Conservation (phyloP, 2,797 vertebrate species). For the Phrynocephalus forsythii region DNA sequence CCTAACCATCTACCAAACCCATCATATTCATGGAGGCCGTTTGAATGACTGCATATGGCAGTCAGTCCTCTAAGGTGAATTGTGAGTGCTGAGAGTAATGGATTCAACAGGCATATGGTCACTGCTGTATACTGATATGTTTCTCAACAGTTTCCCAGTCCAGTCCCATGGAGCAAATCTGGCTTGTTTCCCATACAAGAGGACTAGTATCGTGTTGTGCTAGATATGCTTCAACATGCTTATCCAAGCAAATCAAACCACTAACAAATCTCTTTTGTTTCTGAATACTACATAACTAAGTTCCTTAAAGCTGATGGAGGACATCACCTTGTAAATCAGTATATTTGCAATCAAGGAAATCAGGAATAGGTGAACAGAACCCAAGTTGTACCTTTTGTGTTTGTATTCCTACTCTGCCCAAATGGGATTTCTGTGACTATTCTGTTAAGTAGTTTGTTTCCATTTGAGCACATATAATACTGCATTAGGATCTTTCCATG, state of each 20-base stretch:
- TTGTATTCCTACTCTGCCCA: not conserved
- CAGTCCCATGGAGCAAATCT: not conserved
- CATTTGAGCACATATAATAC: not conserved
- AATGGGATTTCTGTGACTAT: not conserved
- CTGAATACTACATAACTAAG: no score
- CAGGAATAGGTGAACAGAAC: not conserved
- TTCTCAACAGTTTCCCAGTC: not conserved
- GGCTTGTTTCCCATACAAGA: not conserved
- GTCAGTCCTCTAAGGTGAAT: not conserved
- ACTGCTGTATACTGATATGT: not conserved
- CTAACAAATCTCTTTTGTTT: not conserved
- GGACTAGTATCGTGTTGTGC: not conserved
- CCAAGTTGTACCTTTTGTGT: not conserved
- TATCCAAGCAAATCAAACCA: not conserved
- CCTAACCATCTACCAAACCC: not conserved
- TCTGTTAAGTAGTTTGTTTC: not conserved
- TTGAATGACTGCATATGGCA: not conserved
- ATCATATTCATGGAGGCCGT: not conserved
- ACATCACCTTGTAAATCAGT: not conserved
- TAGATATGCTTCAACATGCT: not conserved
- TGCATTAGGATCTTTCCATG: not conserved
- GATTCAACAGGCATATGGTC: not conserved
- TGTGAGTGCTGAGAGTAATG: not conserved
- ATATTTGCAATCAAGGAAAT: not conserved
- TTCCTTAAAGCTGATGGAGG: not conserved